phyloP scores from a whole-genome alignment of 2,113 vertebrate genomes.

The Scolopax mira region DNA sequence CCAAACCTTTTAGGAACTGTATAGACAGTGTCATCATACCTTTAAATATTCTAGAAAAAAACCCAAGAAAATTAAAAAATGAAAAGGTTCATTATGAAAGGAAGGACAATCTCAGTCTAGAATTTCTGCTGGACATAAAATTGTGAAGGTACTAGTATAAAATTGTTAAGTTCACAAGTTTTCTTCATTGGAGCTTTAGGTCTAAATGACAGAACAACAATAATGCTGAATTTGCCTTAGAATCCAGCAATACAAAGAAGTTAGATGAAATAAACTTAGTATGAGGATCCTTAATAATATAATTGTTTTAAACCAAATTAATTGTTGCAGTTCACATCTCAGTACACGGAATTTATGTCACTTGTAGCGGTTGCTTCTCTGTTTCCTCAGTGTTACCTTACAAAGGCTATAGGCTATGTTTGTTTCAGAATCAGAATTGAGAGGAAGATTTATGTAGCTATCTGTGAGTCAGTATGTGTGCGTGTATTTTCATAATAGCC shows the following conservation, averaged over 20 bases:
- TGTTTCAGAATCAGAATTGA: not conserved
- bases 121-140: not conserved
- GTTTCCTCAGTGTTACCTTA: not conserved
- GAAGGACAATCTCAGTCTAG: not conserved
- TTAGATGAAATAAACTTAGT: not conserved
- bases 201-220: not conserved
- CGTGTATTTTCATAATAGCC: not conserved
- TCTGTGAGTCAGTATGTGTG: not conserved
- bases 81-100: not conserved
- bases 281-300: not conserved
- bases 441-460: not conserved
- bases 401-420: not conserved
- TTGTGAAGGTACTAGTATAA: not conserved
- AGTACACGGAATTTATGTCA: not conserved
- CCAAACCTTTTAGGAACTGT: constrained; percentile 2
- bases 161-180: not conserved
- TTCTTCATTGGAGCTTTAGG: not conserved
- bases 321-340: not conserved
- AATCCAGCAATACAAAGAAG: not conserved
- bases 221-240: not conserved
- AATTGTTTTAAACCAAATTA: not conserved
- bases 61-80: not conserved
- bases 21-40: not conserved
- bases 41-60: not conserved
- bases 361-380: not conserved